Base-by-base conservation (phyloP, 2,888 invertebrate species). In the Lasioglossum zephyrum region DNA sequence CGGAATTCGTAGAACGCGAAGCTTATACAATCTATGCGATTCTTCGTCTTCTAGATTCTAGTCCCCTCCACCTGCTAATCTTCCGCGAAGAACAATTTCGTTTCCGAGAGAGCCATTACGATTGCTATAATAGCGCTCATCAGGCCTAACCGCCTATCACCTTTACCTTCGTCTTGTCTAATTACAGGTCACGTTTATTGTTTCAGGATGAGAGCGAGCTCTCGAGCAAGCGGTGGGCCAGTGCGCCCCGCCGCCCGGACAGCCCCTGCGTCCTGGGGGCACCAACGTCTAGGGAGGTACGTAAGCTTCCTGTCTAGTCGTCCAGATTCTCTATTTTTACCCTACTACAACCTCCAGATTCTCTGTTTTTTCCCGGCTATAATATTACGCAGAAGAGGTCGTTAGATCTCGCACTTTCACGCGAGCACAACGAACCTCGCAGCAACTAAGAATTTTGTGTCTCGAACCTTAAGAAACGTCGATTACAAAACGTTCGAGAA, bases 191-290 rank as follows among this genome's bases (percentile, higher is more conserved):
- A 76, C 91, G 85, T 91, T 91, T 93, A 94, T 95, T 96, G 92
- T 96, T 96, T 18, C 95, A 97, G 97, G 97, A 97, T 96, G 97
- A 97, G 95, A 96, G 96, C 95, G 97, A 96, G 96, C 95, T 96
- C 95, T 95, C 95, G 97, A 97, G 96, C 96, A 96, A 96, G 96
- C 96, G 96, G 97, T 97, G 96, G 96, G 96, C 95, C 95, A 96
- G 95, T 95, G 96, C 96, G 96, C 96, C 96, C 96, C 96, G 96
- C 96, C 96, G 95, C 97, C 97, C 95, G 92, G 94, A 94, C 93
- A 94, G 95, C 94, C 95, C 94, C 94, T 95, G 94, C 92, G 90
- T 95, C 91, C 92, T 95, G 92, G 95, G 95, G 95, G 92, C 95
- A 91, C 95, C 95, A 93, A 94, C 94, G 92, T 95, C 95, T 92